Conservation (phyloP, 2,888 invertebrate species). For the Gastracanthus pulcherrimus region DNA sequence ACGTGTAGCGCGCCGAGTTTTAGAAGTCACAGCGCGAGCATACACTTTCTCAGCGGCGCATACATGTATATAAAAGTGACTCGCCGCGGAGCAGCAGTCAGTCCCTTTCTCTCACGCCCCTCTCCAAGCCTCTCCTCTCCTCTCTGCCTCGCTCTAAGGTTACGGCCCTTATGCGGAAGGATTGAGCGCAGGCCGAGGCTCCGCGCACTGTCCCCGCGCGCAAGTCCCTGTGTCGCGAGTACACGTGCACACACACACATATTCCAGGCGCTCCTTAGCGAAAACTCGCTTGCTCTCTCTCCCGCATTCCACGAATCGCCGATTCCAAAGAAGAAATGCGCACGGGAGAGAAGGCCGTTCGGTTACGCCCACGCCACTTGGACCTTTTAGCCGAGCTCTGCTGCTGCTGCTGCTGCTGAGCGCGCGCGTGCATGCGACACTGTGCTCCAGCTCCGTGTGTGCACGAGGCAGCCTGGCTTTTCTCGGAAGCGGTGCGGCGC, state of each 20-base stretch:
- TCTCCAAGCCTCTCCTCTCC: neutral
- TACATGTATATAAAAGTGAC: neutral
- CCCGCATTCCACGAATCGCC: conserved; percentile 38
- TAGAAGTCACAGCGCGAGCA: no score
- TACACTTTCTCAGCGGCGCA: no score
- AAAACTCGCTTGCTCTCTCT: neutral
- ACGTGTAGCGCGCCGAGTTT: no score
- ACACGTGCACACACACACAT: neutral
- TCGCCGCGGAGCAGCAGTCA: neutral
- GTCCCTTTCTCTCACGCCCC: conserved; percentile 23
- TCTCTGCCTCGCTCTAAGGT: conserved; percentile 11
- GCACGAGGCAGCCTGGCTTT: conserved; percentile 20
- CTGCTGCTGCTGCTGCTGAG: no score
- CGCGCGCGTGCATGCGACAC: neutral
- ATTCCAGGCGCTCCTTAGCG: conserved; percentile 3
- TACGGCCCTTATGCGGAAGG: conserved; percentile 21
- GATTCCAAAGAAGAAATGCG: conserved; percentile 31
- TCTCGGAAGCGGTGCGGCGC: conserved; percentile 28
- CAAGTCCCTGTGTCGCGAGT: neutral
- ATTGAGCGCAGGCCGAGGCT: neutral
- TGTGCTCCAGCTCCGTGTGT: neutral
- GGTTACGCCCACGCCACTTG: conserved; percentile 24
- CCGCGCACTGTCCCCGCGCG: neutral
- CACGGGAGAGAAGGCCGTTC: neutral
- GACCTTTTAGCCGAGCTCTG: neutral